A percentile compares a stretch with the other conserved stretches of the same genome.
phyloP scores from a whole-genome alignment of 2,113 vertebrate genomes.

The Pycnonotus jocosus region DNA sequence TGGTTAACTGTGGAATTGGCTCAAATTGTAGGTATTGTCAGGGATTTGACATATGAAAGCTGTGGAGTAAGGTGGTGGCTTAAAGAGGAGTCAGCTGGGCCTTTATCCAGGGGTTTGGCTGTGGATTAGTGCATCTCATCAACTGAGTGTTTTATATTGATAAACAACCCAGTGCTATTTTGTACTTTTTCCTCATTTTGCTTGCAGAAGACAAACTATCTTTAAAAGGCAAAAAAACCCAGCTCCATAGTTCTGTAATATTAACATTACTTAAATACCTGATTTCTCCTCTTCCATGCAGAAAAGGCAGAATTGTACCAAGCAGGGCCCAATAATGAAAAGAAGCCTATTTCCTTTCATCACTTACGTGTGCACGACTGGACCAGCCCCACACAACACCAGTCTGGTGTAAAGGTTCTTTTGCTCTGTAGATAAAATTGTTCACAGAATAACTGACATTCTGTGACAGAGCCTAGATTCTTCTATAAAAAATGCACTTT shows the following conservation, averaged over 20 bases:
- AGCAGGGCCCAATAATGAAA: not conserved
- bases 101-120: not conserved
- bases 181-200: not conserved
- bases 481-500: not conserved
- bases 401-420: not conserved
- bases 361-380: not conserved
- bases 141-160: not conserved
- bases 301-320: not conserved
- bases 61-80: not conserved
- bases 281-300: not conserved
- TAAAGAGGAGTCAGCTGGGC: not conserved
- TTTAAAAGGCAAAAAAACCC: not conserved
- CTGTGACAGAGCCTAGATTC: slow-evolving; percentile 25
- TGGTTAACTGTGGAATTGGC: not conserved
- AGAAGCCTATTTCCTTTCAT: not conserved
- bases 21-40: not conserved
- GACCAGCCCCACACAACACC: not conserved
- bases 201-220: not conserved
- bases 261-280: not conserved
- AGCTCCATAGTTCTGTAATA: not conserved
- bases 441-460: not conserved
- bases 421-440: not conserved
- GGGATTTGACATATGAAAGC: not conserved
- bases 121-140: not conserved
- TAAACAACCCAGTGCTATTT: not conserved